These are phyloP conservation scores for Plemyria rubiginata DNA, from an alignment of 2,888 invertebrate species.

Conservation along the genomic window DNA sequence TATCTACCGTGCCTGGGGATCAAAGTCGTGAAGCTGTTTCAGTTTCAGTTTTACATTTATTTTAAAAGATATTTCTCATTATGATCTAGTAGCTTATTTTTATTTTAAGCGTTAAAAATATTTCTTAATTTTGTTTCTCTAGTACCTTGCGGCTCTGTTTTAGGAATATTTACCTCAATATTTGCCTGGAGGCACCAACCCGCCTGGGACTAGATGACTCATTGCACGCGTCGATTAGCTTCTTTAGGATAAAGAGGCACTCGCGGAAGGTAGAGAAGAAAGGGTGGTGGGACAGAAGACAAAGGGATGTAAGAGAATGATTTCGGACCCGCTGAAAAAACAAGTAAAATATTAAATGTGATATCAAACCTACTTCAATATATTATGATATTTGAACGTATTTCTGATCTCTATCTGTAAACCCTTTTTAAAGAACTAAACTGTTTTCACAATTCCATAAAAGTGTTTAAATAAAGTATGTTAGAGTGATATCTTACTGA, in stretches of 20 bases:
- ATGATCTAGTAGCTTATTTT: too few relatives aligned
- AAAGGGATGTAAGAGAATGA: slow-evolving; percentile 98
- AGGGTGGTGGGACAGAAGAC: slow-evolving; percentile 99
- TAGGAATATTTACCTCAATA: slow-evolving; percentile 87
- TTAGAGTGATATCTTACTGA: slow-evolving; percentile 11
- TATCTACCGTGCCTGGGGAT: too few relatives aligned
- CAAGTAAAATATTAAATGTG: background rate
- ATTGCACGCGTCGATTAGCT: slow-evolving; percentile 98
- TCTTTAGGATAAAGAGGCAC: slow-evolving; percentile 97
- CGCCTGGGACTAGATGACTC: slow-evolving; percentile 95
- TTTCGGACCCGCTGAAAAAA: slow-evolving; percentile 91
- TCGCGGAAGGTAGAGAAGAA: slow-evolving; percentile 99
- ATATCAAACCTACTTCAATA: too few relatives aligned
- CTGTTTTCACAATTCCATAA: background rate
- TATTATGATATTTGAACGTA: too few relatives aligned
- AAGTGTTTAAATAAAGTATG: background rate
- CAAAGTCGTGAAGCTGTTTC: too few relatives aligned
- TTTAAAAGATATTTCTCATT: too few relatives aligned
- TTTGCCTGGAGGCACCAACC: slow-evolving; percentile 94
- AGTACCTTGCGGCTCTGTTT: background rate
- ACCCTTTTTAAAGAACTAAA: too few relatives aligned
- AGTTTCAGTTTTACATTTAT: too few relatives aligned
- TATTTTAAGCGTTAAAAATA: too few relatives aligned
- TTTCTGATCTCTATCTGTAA: too few relatives aligned
- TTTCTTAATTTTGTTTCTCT: too few relatives aligned